A percentile compares a stretch with the other conserved stretches of the same genome.
These are phyloP conservation scores for Emydoidea blandingii DNA, from an alignment of 2,797 vertebrate genomes.

Conservation along the genomic window DNA sequence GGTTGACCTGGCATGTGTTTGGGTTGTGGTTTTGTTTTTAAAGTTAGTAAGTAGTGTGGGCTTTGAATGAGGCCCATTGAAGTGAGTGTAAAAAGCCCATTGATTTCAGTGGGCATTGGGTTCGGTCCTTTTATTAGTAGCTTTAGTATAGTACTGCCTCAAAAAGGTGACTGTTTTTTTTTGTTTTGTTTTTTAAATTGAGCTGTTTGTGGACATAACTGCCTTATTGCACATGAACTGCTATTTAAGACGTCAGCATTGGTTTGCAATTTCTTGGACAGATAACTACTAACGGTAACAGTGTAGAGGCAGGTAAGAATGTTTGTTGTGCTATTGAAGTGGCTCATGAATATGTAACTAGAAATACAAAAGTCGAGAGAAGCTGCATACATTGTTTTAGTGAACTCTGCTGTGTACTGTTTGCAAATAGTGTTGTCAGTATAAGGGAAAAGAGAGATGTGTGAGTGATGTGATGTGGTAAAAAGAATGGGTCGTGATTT, in stretches of 20 bases:
- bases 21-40: too few species aligned
- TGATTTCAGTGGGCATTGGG: conserved; percentile 7
- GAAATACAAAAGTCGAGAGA: conserved; percentile 26
- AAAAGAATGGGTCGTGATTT: background rate
- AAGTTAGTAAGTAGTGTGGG: background rate
- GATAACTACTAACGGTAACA: conserved; percentile 44
- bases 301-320: conserved; percentile 23
- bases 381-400: conserved; percentile 51
- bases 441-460: background rate
- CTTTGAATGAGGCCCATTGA: background rate
- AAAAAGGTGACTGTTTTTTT: conserved; percentile 22
- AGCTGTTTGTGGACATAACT: conserved; percentile 40
- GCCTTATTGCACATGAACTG: conserved; percentile 47
- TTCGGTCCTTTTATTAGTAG: conserved; percentile 38
- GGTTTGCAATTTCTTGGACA: conserved; percentile 66
- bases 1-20: conserved; percentile 5
- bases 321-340: conserved; percentile 49
- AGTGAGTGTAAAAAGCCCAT: background rate
- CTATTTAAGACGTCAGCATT: conserved; percentile 48
- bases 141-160: conserved; percentile 34
- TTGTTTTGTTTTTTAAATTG: background rate
- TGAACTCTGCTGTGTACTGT: background rate
- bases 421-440: conserved; percentile 20
- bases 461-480: background rate
- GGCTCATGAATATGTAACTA: conserved; percentile 18